These are phyloP conservation scores for Carassius carassius DNA, from an alignment of 2,113 vertebrate species.

Conservation along the genomic window DNA sequence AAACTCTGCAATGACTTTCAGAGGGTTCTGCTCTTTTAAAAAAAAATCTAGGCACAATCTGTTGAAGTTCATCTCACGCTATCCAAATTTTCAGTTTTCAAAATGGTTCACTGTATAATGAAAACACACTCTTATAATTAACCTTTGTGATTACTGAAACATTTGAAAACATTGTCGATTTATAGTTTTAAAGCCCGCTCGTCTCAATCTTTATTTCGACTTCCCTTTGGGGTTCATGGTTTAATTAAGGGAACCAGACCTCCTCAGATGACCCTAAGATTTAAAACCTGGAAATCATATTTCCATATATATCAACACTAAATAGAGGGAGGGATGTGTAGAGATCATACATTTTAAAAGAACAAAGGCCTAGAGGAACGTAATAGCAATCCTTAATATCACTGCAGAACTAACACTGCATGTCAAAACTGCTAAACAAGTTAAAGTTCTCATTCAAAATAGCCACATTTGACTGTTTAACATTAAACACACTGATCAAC, in stretches of 20 bases:
- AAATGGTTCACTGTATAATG: neutral
- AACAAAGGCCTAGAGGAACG: neutral
- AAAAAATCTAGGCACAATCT: neutral
- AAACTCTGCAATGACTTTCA: constrained; percentile 5
- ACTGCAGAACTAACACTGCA: too few relatives aligned
- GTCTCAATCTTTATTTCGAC: neutral
- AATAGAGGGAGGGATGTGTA: too few relatives aligned
- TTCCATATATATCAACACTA: too few relatives aligned
- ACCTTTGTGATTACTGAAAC: neutral
- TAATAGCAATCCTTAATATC: neutral
- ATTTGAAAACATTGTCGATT: neutral
- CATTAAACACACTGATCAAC: too few relatives aligned
- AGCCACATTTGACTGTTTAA: too few relatives aligned
- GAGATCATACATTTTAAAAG: neutral
- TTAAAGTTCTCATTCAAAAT: too few relatives aligned
- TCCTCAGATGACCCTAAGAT: too few relatives aligned
- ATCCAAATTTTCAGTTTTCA: neutral
- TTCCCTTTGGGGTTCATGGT: neutral
- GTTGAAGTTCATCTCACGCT: neutral
- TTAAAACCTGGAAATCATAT: too few relatives aligned
- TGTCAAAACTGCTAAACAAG: too few relatives aligned
- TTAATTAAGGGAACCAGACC: neutral
- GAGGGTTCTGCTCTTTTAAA: neutral
- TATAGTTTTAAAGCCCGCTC: neutral
- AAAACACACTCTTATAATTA: neutral